Base-by-base conservation (phyloP, 1,140 invertebrate genomes). In the Triops longicaudatus region DNA sequence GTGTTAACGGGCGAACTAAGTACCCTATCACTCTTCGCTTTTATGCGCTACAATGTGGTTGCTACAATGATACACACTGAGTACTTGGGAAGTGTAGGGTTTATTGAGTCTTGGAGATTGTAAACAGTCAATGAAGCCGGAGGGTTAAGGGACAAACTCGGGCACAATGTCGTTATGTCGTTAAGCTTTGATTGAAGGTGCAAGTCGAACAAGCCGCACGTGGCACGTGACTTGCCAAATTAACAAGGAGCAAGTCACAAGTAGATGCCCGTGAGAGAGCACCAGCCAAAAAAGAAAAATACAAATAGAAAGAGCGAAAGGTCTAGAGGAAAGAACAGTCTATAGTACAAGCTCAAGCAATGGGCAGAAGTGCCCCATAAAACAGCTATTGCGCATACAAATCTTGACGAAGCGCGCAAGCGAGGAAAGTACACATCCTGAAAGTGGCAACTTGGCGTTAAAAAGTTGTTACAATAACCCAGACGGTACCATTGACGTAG, bases 181-280 rank as follows among this genome's bases (percentile, higher is more conserved):
- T 63, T 63, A 63, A 63, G 50, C 50, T 63, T 63, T 63, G 50
- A 63, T 63, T 63, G 50, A 63, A 63, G 50, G 50, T 63, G 50
- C 50, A 63, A 63, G 50, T 63, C 14, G 50, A 63, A 63, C 50
- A 63, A 63, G 50, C 50, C 50, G 50, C 50, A 63, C 50, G 50
- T 63, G 50, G 50, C 50, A 63, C 50, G 50, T 63, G 50, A 63
- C 50, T 63, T 63, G 50, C 50, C 50, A 63, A 63, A 63, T 63
- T 63, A 63, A 63, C 50, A 63, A 63, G 50, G 10, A 63, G 50
- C 50, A 63, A 63, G 50, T 63, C 50, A 63, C 50, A 63, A 63
- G 50, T 63, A 63, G 50, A 63, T 17, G 22, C 50, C 14, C 50
- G 22, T 63, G 14, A 63, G 22, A 63, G 22, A 63, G 50, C 17